Conservation (phyloP, 1,140 invertebrate species). For the Latrodectus geometricus region DNA sequence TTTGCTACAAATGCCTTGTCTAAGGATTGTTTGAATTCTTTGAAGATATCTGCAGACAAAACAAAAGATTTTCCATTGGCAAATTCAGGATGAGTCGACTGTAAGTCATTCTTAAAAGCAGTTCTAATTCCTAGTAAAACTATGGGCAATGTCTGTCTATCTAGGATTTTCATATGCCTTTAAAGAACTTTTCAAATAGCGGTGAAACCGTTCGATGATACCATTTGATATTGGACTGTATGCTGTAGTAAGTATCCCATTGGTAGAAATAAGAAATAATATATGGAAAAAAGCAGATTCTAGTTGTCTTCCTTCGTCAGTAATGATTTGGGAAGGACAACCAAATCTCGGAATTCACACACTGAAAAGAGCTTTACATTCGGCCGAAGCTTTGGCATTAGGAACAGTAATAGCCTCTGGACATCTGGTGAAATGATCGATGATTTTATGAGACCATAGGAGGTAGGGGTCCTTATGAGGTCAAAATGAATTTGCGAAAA, state of each 20-base stretch:
- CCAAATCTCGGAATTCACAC: constrained; percentile 68
- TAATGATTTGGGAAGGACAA: constrained; percentile 64
- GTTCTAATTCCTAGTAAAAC: too few relatives aligned
- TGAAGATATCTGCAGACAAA: too few relatives aligned
- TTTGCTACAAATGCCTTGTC: too few relatives aligned
- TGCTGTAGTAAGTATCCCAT: constrained; percentile 36
- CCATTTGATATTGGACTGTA: constrained; percentile 67
- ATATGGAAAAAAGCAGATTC: constrained; percentile 66
- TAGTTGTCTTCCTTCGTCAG: constrained; percentile 71
- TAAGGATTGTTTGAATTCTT: too few relatives aligned
- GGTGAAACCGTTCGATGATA: too few relatives aligned
- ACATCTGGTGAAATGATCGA: constrained; percentile 70
- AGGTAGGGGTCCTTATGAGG: constrained; percentile 71
- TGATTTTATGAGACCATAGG: constrained; percentile 67
- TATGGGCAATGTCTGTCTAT: background rate
- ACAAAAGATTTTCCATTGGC: too few relatives aligned
- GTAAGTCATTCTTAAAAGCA: too few relatives aligned
- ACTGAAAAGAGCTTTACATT: constrained; percentile 66
- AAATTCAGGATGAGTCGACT: too few relatives aligned
- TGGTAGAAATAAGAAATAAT: constrained; percentile 17
- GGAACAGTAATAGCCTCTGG: constrained; percentile 68
- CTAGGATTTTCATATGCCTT: background rate
- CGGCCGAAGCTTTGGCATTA: constrained; percentile 68
- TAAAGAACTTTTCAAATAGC: too few relatives aligned
- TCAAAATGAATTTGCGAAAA: constrained; percentile 69